phyloP scores from a whole-genome alignment of 2,888 invertebrate species.

The Catonia carolina region DNA sequence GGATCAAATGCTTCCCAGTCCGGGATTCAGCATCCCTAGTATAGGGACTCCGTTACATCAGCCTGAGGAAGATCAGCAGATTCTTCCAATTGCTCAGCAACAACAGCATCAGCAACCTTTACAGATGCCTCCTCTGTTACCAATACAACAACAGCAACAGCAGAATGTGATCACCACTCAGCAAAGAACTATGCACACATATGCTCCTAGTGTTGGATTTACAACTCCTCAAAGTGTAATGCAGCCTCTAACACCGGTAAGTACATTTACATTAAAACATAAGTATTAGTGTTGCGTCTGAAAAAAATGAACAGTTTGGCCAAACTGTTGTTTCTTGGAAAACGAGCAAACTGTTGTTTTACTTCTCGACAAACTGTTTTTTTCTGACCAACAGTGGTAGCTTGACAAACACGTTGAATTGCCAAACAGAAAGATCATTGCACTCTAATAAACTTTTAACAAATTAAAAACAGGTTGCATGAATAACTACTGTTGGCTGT shows the following conservation, averaged over 20 bases:
- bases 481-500: no score
- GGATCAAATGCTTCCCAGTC: constrained; percentile 89
- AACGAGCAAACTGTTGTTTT: no score
- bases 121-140: constrained; percentile 52
- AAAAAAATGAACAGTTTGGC: no score
- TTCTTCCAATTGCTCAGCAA: constrained; percentile 73
- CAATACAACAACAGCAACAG: constrained; percentile 47
- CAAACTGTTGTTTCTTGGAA: no score
- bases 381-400: no score
- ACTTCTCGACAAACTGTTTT: no score
- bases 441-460: no score
- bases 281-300: no score
- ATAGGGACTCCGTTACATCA: constrained; percentile 86
- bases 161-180: constrained; percentile 49
- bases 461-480: no score
- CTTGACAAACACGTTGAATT: no score
- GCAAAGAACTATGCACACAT: constrained; percentile 53
- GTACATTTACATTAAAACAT: no score
- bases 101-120: constrained; percentile 53
- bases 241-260: constrained; percentile 85
- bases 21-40: constrained; percentile 81
- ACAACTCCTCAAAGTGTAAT: constrained; percentile 76
- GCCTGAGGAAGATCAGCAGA: constrained; percentile 85
- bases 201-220: constrained; percentile 56
- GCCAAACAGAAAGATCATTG: no score